Percentiles rank a stretch among this genome's conserved stretches.
Conservation (phyloP, 2,113 vertebrate species). For the Dromas ardeola region DNA sequence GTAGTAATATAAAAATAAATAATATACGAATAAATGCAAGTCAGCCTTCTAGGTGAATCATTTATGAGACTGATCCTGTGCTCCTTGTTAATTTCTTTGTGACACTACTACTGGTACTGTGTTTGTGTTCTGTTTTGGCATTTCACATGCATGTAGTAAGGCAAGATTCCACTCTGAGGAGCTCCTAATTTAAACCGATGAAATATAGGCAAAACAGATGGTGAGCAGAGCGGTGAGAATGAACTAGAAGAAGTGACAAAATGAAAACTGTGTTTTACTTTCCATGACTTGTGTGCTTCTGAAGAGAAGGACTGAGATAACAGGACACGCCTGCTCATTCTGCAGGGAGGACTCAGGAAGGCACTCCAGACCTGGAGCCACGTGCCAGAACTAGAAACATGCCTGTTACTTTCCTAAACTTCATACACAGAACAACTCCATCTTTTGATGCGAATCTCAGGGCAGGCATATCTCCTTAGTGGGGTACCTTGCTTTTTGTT, state of each 20-base stretch:
- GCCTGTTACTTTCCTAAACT: background rate
- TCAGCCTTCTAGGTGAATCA: background rate
- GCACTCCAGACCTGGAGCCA: background rate
- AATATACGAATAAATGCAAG: background rate
- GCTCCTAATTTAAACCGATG: background rate
- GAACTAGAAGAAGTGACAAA: background rate
- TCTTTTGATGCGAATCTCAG: background rate
- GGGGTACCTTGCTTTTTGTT: background rate
- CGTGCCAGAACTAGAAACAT: background rate
- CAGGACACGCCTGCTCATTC: background rate
- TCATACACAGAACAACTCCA: background rate
- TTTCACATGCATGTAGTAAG: background rate
- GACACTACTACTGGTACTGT: background rate
- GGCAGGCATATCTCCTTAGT: background rate
- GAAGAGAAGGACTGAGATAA: background rate
- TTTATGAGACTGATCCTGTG: background rate
- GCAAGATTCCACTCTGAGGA: background rate
- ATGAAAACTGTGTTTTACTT: background rate
- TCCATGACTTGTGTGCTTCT: background rate
- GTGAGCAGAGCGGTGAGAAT: background rate
- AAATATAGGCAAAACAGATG: background rate
- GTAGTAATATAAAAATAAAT: background rate
- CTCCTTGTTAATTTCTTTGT: background rate
- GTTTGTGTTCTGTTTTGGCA: background rate
- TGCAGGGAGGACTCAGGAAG: background rate